phyloP scores from a whole-genome alignment of 1,140 invertebrate genomes.

The Palaemon carinicauda region DNA sequence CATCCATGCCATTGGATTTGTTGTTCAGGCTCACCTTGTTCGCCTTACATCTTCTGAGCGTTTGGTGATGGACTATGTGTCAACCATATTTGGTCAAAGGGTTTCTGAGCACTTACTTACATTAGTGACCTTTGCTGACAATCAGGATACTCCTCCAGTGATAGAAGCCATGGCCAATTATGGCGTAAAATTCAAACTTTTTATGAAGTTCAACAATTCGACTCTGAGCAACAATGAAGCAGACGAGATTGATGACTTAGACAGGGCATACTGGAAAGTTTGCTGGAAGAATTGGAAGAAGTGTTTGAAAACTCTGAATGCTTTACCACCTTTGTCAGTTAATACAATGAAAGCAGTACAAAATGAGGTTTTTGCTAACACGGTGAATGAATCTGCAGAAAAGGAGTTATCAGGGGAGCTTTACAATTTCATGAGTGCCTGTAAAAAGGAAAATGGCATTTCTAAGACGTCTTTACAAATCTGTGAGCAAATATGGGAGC shows the following conservation, averaged over 20 bases:
- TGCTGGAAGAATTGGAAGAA: conserved; percentile 33
- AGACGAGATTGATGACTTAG: conserved; percentile 25
- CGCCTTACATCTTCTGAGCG: conserved; percentile 38
- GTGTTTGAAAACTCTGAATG: conserved; percentile 11
- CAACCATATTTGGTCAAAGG: conserved; percentile 12
- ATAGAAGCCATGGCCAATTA: conserved; percentile 25
- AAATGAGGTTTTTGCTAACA: conserved; percentile 11
- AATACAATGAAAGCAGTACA: conserved; percentile 10
- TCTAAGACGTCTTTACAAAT: background rate
- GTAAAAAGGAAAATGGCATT: background rate
- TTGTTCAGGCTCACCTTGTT: conserved; percentile 38
- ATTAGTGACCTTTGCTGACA: conserved; percentile 37
- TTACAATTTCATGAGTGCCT: background rate
- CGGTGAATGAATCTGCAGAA: background rate
- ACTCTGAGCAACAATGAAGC: background rate
- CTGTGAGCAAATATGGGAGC: conserved; percentile 6
- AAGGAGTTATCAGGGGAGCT: background rate
- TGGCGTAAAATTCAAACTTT: background rate
- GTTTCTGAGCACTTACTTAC: background rate
- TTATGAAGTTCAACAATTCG: conserved; percentile 40
- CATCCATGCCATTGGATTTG: conserved; percentile 35
- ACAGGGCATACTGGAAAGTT: conserved; percentile 27
- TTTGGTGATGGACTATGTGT: conserved; percentile 28
- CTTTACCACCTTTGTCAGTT: background rate
- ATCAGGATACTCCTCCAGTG: conserved; percentile 26